These are phyloP conservation scores for Acronicta leporina DNA, from an alignment of 2,888 invertebrate species.

Conservation along the genomic window DNA sequence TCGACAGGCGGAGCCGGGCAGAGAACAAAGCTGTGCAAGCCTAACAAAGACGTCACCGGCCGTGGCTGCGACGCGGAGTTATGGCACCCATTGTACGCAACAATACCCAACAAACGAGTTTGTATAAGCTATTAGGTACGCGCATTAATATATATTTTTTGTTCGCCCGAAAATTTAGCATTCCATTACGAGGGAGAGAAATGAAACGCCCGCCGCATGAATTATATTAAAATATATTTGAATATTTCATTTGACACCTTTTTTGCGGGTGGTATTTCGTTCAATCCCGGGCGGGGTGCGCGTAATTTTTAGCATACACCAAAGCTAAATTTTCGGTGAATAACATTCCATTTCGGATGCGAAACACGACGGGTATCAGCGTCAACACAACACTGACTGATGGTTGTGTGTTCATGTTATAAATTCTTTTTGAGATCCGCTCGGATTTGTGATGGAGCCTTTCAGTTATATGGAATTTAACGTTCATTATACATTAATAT, in stretches of 20 bases:
- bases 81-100: slow-evolving; percentile 89
- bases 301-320: slow-evolving; percentile 88
- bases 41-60: slow-evolving; percentile 89
- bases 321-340: slow-evolving; percentile 85
- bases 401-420: slow-evolving; percentile 77
- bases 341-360: slow-evolving; percentile 88
- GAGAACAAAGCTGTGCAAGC: slow-evolving; percentile 82
- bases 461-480: slow-evolving; percentile 47
- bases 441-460: slow-evolving; percentile 71
- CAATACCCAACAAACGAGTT: slow-evolving; percentile 90
- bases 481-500: slow-evolving; percentile 36
- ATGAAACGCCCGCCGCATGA: slow-evolving; percentile 89
- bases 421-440: slow-evolving; percentile 80
- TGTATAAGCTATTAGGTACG: slow-evolving; percentile 90
- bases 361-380: slow-evolving; percentile 86
- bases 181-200: slow-evolving; percentile 89
- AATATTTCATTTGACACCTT: slow-evolving; percentile 90
- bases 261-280: slow-evolving; percentile 87
- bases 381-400: slow-evolving; percentile 86
- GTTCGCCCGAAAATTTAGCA: slow-evolving; percentile 89
- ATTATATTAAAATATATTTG: slow-evolving; percentile 90
- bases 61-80: slow-evolving; percentile 88
- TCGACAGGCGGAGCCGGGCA: slow-evolving; percentile 82
- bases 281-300: slow-evolving; percentile 83
- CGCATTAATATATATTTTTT: slow-evolving; percentile 90